Evolutionary conservation across 1,140 invertebrate genomes (phyloP), one percentile per base, ranked within the genome.

Genomic region (Caenorhabditis tropicalis): DNA sequence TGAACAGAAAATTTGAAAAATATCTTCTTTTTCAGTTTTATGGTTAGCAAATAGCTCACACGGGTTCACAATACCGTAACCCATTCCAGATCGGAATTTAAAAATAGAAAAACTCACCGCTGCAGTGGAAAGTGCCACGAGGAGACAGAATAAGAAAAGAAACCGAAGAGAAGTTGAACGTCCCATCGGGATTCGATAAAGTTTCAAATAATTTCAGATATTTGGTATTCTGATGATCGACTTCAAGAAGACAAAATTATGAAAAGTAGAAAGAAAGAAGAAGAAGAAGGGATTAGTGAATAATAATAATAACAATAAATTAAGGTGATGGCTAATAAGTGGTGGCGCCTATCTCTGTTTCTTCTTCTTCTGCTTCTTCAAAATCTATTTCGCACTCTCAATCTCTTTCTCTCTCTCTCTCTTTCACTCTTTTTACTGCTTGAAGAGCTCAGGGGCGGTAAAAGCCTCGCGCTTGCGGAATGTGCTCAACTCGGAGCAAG

Each of bases 391-490:
- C 65, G 33, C 65, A 74, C 65, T 74, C 36, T 74, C 12, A n/a
- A n/a, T n/a, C 56, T 60, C 10, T 46, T 16, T 46, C 43, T 46
- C 43, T 46, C 43, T 51, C n/a, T 51, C 49, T 70, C 60, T 36
- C 60, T 9, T 9, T 31, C 56, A 36, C 19, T 10, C 29, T 65
- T 12, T 29, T 74, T 74, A 74, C 65, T 74, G 65, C 65, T 74
- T 74, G 65, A 74, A 74, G 65, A 74, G 65, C 65, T 74, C 33
- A 31, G 65, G 65, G 65, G 65, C 65, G 65, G 65, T 74, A 74
- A 74, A 74, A 74, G 65, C 65, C n/a, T 74, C 65, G 5, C 10
- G 12, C 15, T 4, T 24, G 65, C 65, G 36, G 65, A 74, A 74
- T 74, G 65, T n/a, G 36, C 33, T 39, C 65, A 24, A 29, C 21